Conservation (phyloP, 2,113 vertebrate genomes). For the Felis catus region F.catus_Fca126_mat1.0 CM031412.1:218674501-218675000, state of each 20-base stretch:
- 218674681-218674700: neutral
- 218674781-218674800: neutral
- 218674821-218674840: neutral
- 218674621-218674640: too few relatives aligned
- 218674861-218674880: neutral
- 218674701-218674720: neutral
- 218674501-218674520: neutral
- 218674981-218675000: neutral
- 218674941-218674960: neutral
- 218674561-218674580: neutral
- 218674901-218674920: neutral
- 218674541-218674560: neutral
- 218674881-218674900: neutral
- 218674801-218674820: neutral
- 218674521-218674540: neutral
- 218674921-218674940: neutral
- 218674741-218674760: neutral
- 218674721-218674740: neutral
- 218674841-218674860: neutral
- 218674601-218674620: neutral
- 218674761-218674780: neutral
- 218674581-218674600: neutral
- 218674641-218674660: neutral
- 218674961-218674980: neutral
- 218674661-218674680: neutral